Percentiles rank a stretch among this genome's conserved stretches.
Conservation (phyloP, 2,113 vertebrate species). For the Suricata suricatta region DNA sequence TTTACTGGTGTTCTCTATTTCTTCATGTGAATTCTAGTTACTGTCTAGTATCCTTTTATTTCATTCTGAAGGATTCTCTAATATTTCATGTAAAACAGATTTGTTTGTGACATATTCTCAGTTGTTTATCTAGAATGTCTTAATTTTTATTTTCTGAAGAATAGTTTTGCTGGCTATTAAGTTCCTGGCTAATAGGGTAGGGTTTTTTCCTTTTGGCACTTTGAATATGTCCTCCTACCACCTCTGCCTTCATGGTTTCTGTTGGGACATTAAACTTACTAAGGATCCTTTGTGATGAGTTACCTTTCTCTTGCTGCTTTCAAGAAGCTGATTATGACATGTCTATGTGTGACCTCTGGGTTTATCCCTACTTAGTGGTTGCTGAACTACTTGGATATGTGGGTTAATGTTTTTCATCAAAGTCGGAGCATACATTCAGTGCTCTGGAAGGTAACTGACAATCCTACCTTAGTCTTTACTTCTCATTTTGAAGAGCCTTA, state of each 20-base stretch:
- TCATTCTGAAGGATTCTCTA: not conserved
- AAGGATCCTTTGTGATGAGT: not conserved
- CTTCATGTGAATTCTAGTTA: not conserved
- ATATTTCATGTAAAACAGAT: not conserved
- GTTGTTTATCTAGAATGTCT: not conserved
- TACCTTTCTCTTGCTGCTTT: not conserved
- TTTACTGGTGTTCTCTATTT: not conserved
- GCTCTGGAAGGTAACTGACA: not conserved
- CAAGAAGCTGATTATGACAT: not conserved
- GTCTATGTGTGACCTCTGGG: not conserved
- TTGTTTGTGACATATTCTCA: not conserved
- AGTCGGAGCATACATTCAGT: not conserved
- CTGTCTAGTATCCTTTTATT: not conserved
- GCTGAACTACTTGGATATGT: not conserved
- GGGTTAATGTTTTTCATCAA: not conserved
- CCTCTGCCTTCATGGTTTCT: not conserved
- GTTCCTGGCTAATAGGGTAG: not conserved
- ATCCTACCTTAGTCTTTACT: not conserved
- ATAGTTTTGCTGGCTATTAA: not conserved
- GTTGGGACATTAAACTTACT: not conserved
- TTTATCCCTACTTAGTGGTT: not conserved
- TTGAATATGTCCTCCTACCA: not conserved
- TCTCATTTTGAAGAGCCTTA: not conserved
- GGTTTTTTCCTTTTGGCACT: not conserved
- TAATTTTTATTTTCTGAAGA: constrained; percentile 3